Conservation (phyloP, 2,888 invertebrate genomes). For the Aphodius granarius region DNA sequence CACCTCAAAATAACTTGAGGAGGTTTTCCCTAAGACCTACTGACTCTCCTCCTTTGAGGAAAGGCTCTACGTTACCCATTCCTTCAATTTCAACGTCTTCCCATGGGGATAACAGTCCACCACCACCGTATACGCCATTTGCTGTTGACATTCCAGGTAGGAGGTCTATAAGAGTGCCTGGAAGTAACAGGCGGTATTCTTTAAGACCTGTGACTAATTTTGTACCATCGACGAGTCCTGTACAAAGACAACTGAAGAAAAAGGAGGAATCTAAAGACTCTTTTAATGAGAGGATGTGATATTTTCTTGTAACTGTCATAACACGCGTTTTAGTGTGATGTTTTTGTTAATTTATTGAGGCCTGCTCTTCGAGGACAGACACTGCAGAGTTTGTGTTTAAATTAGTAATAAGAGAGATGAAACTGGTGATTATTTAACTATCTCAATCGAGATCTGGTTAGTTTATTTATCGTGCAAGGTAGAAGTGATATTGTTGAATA, state of each 20-base stretch:
- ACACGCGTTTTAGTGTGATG: too few relatives aligned
- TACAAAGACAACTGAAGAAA: conserved; percentile 35
- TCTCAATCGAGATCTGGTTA: too few relatives aligned
- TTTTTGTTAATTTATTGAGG: not conserved
- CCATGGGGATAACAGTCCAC: conserved; percentile 41
- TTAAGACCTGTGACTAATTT: conserved; percentile 54
- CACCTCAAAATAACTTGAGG: conserved; percentile 36
- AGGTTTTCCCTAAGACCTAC: conserved; percentile 43
- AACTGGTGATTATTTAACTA: too few relatives aligned
- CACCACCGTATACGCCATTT: conserved; percentile 54
- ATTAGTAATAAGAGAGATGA: too few relatives aligned
- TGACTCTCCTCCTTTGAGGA: conserved; percentile 10
- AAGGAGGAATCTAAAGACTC: conserved; percentile 49
- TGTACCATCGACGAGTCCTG: conserved; percentile 35
- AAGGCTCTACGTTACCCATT: conserved; percentile 3
- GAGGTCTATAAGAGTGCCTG: conserved; percentile 41
- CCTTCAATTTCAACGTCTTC: not conserved
- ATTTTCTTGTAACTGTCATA: not conserved
- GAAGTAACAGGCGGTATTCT: conserved; percentile 50
- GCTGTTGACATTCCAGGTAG: conserved; percentile 15
- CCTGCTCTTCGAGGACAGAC: not conserved
- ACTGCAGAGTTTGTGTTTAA: not conserved
- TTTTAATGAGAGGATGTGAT: conserved; percentile 53
- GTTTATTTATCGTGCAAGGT: not conserved
- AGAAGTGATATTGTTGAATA: not conserved